Evolutionary conservation across 1,140 invertebrate genomes (phyloP), one percentile per base, ranked within the genome.

Genomic region (Bombus waltoni): DNA sequence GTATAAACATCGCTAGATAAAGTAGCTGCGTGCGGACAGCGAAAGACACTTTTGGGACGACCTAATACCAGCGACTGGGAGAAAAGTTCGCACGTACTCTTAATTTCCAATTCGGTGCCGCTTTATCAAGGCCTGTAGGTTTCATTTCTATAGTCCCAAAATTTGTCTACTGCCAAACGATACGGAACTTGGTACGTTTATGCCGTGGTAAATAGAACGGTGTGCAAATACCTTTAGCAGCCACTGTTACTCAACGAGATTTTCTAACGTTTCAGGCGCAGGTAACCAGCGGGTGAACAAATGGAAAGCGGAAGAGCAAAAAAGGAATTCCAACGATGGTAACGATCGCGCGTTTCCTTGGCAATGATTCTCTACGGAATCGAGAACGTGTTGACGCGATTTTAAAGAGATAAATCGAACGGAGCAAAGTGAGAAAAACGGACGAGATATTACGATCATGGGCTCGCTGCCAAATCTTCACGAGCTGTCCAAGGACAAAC

Each of bases 401-500:
- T 76, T 38, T 87, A 62, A 87, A 66, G 13, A 72, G 28, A 18
- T 35, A 79, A 25, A 57, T 74, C 68, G 10, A 70, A 72, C 59
- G 53, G 77, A 35, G 59, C 28, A 57, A 10, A 47, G 0, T 10
- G 25, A 66, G 80, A 59, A 57, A 42, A 57, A 40, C 40, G 66
- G 18, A 38, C 38, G 28, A 42, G 42, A 76, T 65, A 35, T 57
- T 0, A 73, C 35, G 66, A 95, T 44, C 57, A 97, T 97, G 96
- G 96, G 96, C 42, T 97, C 96, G 85, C 86, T 97, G 85, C 96
- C 96, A 65, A 97, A 97, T 94, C 91, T 97, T 32, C 96, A 96
- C 87, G 96, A 96, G 88, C 93, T 96, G 79, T 94, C 95, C 35
- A 94, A 94, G 89, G 94, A 94, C 18, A 95, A 94, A 68, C 92